Percentiles rank a stretch among this genome's conserved stretches.
phyloP scores from a whole-genome alignment of 2,797 vertebrate genomes.

The Gallirallus australis region DNA sequence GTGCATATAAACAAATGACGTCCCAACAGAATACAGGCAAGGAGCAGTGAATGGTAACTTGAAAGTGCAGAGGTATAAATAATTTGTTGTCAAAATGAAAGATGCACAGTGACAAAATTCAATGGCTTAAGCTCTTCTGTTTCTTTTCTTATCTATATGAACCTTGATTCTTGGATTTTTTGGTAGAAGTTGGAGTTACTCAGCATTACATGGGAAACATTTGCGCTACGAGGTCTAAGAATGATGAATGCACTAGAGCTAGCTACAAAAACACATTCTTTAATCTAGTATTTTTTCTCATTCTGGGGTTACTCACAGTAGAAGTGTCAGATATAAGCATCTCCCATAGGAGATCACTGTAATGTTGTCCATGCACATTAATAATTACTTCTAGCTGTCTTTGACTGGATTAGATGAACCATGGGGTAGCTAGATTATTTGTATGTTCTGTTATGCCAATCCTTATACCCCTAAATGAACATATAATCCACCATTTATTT shows the following conservation, averaged over 20 bases:
- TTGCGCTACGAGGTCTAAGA: not conserved
- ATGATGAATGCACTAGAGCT: not conserved
- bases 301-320: not conserved
- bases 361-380: not conserved
- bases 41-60: not conserved
- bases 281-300: not conserved
- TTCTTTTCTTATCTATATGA: not conserved
- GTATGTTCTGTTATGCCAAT: not conserved
- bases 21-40: not conserved
- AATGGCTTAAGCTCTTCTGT: not conserved
- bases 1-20: not conserved
- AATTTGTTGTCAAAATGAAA: not conserved
- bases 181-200: not conserved
- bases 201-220: not conserved
- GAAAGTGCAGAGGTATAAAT: not conserved
- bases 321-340: not conserved
- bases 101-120: not conserved
- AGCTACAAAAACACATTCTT: fast-evolving
- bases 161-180: not conserved
- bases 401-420: not conserved
- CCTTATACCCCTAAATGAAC: not conserved
- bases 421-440: not conserved
- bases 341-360: not conserved
- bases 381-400: not conserved
- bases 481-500: not conserved